Percentiles rank a stretch among this genome's conserved stretches.
Evolutionary conservation across 2,888 invertebrate genomes (phyloP).

Genomic region (Taphrorychus bicolor): DNA sequence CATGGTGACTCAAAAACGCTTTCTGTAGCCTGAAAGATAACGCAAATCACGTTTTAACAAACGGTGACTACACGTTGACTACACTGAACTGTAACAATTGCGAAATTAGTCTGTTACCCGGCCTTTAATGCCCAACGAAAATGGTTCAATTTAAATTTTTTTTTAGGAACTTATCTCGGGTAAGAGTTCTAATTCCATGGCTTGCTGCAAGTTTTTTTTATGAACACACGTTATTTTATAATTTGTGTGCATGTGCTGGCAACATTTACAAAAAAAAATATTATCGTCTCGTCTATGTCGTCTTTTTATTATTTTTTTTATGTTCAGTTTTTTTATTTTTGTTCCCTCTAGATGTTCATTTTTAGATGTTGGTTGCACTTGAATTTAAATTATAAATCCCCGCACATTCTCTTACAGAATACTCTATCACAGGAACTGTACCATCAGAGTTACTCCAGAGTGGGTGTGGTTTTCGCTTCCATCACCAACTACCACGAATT

Average conservation of each 20-base stretch:
- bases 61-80: too few species aligned
- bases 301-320: conserved; percentile 12
- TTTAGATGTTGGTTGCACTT: conserved; percentile 51
- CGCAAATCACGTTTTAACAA: too few species aligned
- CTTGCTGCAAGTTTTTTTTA: conserved; percentile 18
- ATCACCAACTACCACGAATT: conserved; percentile 95
- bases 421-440: conserved; percentile 82
- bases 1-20: too few species aligned
- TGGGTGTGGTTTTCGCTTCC: conserved; percentile 90
- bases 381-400: conserved; percentile 42
- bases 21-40: too few species aligned
- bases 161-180: too few species aligned
- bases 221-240: conserved; percentile 31
- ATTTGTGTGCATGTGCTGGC: conserved; percentile 47
- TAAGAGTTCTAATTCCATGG: too few species aligned
- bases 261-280: conserved; percentile 49
- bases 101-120: too few species aligned
- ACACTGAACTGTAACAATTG: too few species aligned
- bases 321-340: conserved; percentile 17
- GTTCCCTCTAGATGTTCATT: conserved; percentile 14
- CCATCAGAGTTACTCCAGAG: conserved; percentile 90
- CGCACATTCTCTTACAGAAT: conserved; percentile 61
- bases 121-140: too few species aligned
- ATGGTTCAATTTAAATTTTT: too few species aligned
- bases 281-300: neutral